Conservation (phyloP, 2,797 vertebrate genomes). For the Enteromius radiatus region DNA sequence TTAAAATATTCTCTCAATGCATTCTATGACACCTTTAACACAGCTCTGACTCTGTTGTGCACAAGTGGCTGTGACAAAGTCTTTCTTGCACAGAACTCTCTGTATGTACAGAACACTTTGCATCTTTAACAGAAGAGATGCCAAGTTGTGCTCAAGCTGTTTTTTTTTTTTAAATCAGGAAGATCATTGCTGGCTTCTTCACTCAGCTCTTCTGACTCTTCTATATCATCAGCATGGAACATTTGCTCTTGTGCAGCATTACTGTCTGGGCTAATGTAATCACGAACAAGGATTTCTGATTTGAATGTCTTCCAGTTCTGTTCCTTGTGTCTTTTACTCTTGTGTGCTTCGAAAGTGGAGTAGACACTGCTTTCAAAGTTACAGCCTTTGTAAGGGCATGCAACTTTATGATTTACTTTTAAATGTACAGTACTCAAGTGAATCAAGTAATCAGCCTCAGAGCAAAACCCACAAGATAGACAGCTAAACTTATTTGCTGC, state of each 20-base stretch:
- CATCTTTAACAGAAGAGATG: conserved; percentile 11
- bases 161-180: neutral
- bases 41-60: conserved; percentile 31
- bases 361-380: neutral
- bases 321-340: neutral
- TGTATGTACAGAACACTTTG: neutral
- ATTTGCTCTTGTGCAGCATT: conserved; percentile 1
- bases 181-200: neutral
- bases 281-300: neutral
- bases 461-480: neutral
- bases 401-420: neutral
- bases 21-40: too few relatives aligned
- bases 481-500: neutral
- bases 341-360: neutral
- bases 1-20: too few relatives aligned
- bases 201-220: neutral
- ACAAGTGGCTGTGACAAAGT: conserved; percentile 49
- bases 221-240: neutral
- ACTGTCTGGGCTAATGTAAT: neutral
- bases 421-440: neutral
- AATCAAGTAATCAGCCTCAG: neutral
- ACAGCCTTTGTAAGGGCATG: neutral
- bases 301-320: neutral
- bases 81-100: neutral
- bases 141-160: neutral